phyloP scores from a whole-genome alignment of 2,888 invertebrate genomes.

The Dynastes maya region DNA sequence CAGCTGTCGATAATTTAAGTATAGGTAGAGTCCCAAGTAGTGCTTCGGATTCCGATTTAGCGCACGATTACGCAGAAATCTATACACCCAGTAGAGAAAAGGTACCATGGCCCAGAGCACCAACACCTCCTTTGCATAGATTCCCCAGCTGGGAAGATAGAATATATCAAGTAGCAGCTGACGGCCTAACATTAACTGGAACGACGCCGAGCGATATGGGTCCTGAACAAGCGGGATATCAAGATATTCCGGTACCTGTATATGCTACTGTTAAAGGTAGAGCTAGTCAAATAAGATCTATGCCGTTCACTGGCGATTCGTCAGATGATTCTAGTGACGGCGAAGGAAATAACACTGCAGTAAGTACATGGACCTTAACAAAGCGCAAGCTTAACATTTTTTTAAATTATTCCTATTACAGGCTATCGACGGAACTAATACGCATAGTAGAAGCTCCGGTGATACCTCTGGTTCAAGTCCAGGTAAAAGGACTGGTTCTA shows the following conservation, averaged over 20 bases:
- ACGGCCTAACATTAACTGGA: conserved; percentile 71
- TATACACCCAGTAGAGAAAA: conserved; percentile 89
- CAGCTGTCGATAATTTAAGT: conserved; percentile 76
- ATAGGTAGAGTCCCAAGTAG: conserved; percentile 75
- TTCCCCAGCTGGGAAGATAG: conserved; percentile 91
- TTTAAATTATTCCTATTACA: conserved; percentile 50
- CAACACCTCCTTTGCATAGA: conserved; percentile 92
- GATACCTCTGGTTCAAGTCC: conserved; percentile 90
- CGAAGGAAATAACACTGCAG: conserved; percentile 76
- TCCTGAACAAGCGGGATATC: conserved; percentile 82
- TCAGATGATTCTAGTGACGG: conserved; percentile 96
- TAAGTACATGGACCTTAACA: conserved; percentile 56
- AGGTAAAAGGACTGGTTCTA: conserved; percentile 79
- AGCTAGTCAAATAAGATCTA: conserved; percentile 95
- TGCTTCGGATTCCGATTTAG: conserved; percentile 78
- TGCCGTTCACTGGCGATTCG: conserved; percentile 96
- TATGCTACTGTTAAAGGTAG: conserved; percentile 97
- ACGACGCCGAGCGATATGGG: conserved; percentile 68
- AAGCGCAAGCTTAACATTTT: background rate
- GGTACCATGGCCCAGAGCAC: conserved; percentile 74
- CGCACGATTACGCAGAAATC: conserved; percentile 95
- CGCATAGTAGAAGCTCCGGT: conserved; percentile 89
- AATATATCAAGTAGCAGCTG: conserved; percentile 86
- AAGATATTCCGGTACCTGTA: conserved; percentile 93
- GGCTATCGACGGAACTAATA: conserved; percentile 71